Percentiles rank a stretch among this genome's conserved stretches.
phyloP scores from a whole-genome alignment of 2,113 vertebrate genomes.

The Athene noctua region DNA sequence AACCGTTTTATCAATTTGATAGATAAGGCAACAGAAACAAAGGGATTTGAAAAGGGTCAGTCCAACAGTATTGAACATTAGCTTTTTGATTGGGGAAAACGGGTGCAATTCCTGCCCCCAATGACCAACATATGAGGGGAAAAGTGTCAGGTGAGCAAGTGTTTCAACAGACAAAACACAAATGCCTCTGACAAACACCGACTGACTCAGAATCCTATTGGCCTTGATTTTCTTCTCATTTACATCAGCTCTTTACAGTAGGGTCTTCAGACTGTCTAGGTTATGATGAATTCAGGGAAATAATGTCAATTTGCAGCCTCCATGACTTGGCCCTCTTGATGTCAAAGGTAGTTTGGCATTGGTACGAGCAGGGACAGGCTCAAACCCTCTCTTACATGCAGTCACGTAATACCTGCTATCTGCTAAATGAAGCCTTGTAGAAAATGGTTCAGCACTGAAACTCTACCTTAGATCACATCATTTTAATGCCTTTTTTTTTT shows the following conservation, averaged over 20 bases:
- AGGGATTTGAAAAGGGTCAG: neutral
- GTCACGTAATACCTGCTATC: neutral
- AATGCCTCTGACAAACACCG: neutral
- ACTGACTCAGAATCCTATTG: accelerated
- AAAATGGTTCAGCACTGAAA: constrained; percentile 1
- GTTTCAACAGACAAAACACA: neutral
- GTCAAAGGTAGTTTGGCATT: neutral
- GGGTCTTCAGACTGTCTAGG: neutral
- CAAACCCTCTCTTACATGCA: neutral
- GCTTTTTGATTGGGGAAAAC: neutral
- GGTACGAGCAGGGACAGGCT: neutral
- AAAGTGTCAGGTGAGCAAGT: neutral
- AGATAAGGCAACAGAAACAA: accelerated
- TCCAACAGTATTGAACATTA: accelerated
- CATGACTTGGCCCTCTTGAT: neutral
- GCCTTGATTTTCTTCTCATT: neutral
- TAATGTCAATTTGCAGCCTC: neutral
- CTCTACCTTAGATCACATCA: constrained; percentile 12
- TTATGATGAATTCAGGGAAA: neutral
- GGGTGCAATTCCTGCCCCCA: neutral
- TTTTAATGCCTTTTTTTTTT: constrained; percentile 20
- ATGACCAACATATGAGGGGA: neutral
- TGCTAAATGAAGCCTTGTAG: neutral
- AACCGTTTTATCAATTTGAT: neutral
- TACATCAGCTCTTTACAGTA: accelerated